Evolutionary conservation across 2,888 invertebrate species (phyloP).

Genomic region (Microctonus aethiopoides): DNA sequence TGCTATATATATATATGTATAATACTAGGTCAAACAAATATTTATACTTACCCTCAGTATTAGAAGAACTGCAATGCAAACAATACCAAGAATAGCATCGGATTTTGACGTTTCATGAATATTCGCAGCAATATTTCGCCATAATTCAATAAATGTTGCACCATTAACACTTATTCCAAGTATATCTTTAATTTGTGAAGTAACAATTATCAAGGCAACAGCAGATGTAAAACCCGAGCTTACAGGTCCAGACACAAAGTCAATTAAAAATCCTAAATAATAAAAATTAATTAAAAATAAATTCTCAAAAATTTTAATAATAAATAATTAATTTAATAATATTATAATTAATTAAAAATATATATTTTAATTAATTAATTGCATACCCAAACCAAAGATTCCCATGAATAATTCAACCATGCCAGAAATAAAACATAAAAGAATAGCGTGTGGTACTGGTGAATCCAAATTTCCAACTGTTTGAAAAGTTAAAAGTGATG

Average conservation of each 20-base stretch:
- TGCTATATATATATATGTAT: too few species aligned
- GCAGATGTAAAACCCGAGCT: conserved; percentile 92
- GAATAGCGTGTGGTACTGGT: conserved; percentile 75
- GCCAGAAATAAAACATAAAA: conserved; percentile 81
- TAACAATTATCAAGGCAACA: conserved; percentile 87
- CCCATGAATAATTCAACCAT: conserved; percentile 84
- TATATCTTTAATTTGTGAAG: conserved; percentile 88
- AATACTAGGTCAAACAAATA: too few species aligned
- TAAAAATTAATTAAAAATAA: conserved; percentile 18
- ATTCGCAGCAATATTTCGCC: conserved; percentile 78
- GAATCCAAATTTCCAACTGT: conserved; percentile 75
- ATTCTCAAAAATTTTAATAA: background rate
- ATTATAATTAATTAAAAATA: too few species aligned
- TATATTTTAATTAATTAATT: conserved; percentile 42
- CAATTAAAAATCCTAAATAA: conserved; percentile 80
- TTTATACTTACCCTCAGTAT: conserved; percentile 80
- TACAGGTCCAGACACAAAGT: conserved; percentile 91
- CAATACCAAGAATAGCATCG: conserved; percentile 81
- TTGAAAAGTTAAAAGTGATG: conserved; percentile 86
- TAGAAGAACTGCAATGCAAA: conserved; percentile 80
- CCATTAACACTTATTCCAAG: conserved; percentile 80
- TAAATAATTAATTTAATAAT: background rate
- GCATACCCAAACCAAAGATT: conserved; percentile 81
- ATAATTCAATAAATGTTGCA: conserved; percentile 81
- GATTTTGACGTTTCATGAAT: conserved; percentile 75